Percentiles rank a stretch among this genome's conserved stretches.
Conservation (phyloP, 2,888 invertebrate genomes). For the Caprella mutica region DNA sequence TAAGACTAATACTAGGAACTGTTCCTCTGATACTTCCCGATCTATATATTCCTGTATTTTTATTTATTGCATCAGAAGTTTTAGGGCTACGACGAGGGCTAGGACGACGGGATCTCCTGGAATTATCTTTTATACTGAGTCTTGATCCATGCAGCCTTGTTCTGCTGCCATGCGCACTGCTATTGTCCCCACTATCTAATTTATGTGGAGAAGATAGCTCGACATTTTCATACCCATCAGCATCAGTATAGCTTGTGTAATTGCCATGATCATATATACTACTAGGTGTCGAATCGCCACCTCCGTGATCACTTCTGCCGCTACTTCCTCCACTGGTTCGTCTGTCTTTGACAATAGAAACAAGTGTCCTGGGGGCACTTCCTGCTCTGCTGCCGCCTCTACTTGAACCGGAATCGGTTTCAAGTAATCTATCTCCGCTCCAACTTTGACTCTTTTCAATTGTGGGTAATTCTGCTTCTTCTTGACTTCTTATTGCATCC, state of each 20-base stretch:
- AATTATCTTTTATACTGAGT: conserved; percentile 27
- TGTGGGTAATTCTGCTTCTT: conserved; percentile 10
- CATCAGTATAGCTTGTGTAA: conserved; percentile 27
- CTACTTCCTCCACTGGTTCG: conserved; percentile 19
- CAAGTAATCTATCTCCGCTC: conserved; percentile 30
- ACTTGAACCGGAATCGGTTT: conserved; percentile 33
- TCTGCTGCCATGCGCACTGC: conserved; percentile 24
- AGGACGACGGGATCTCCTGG: conserved; percentile 23
- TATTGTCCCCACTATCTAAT: conserved; percentile 22
- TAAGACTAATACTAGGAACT: conserved; percentile 28
- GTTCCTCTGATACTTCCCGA: conserved; percentile 19
- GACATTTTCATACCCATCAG: conserved; percentile 32
- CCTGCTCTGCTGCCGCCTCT: conserved; percentile 29
- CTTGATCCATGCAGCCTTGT: conserved; percentile 19
- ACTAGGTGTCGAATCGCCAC: conserved; percentile 32
- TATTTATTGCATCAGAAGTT: conserved; percentile 5
- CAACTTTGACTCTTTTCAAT: conserved; percentile 33
- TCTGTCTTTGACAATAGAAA: conserved; percentile 11
- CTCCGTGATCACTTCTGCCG: conserved; percentile 20
- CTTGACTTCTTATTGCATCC: conserved; percentile 18
- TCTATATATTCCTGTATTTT: background rate
- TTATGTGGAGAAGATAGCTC: conserved; percentile 26
- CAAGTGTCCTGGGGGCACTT: conserved; percentile 13
- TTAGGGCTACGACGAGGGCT: conserved; percentile 25
- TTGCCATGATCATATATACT: conserved; percentile 28